Base-by-base conservation (phyloP, 2,888 invertebrate genomes). In the Allacma fusca region DNA sequence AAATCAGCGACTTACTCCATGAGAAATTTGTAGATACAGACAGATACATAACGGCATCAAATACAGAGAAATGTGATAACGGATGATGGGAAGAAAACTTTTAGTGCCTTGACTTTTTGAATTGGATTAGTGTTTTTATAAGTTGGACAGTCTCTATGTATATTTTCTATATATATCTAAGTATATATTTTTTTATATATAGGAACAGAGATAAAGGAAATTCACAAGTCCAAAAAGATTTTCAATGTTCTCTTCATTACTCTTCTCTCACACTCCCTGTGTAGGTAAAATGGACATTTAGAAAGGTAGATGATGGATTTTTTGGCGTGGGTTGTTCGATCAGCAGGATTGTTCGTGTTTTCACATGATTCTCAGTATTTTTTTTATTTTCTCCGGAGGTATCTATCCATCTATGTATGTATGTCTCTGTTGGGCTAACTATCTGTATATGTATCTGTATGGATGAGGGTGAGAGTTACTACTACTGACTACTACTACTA, bases 1-100 rank as follows among this genome's bases (percentile, higher is more conserved):
- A 75, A 50, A 50, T 50, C 50, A 50, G 16, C 5, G 2, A 34
- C n/a, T n/a, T n/a, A n/a, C n/a, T n/a, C n/a, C n/a, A n/a, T n/a
- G 40, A 9, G 40, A 40, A 40, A 40, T 13, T 40, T 40, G 40
- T 40, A 40, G 40, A 71, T 78, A 71, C 75, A 50, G 23, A 59
- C 62, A 21, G 24, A 62, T 59, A 62, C 62, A 2, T 62, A 62
- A 23, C 13, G n/a, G 62, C n/a, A n/a, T n/a, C n/a, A n/a, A n/a
- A n/a, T n/a, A n/a, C n/a, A n/a, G n/a, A n/a, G n/a, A n/a, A n/a
- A n/a, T n/a, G 23, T 62, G 21, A 24, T 62, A 62, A 24, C 26
- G 62, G 23, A 16, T 26, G 62, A 62, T 40, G 40, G 40, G 40
- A 40, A 40, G 40, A 13, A 40, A 40, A 40, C 13, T 40, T 40